Percentiles rank a stretch among this genome's conserved stretches.
Conservation (phyloP, 2,888 invertebrate species). For the Diaperis boleti region DNA sequence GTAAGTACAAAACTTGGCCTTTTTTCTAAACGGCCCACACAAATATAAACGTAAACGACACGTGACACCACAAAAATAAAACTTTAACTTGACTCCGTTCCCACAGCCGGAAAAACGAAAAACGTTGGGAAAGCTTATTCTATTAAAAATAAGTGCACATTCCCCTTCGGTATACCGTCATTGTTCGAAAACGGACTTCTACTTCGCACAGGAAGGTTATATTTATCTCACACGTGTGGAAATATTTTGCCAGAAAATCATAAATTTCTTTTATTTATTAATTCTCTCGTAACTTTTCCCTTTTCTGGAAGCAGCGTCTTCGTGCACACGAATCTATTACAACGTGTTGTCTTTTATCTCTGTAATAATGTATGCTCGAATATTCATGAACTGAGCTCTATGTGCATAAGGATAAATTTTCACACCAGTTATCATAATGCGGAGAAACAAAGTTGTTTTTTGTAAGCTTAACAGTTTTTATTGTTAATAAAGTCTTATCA, state of each 20-base stretch:
- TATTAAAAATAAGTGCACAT: slow-evolving; percentile 20
- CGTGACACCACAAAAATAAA: no score
- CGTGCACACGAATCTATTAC: neutral
- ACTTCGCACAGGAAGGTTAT: neutral
- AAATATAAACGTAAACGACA: no score
- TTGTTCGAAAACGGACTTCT: slow-evolving; percentile 18
- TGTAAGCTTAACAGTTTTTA: no score
- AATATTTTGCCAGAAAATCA: neutral
- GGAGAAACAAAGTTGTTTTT: no score
- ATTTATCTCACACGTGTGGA: slow-evolving; percentile 17
- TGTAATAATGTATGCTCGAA: neutral
- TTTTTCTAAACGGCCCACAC: no score
- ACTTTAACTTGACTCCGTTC: no score
- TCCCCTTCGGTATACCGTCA: slow-evolving; percentile 10
- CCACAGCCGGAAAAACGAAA: neutral
- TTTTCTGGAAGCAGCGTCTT: neutral
- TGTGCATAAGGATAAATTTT: no score
- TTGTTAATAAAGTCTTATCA: no score
- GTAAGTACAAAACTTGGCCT: no score
- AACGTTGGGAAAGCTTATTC: slow-evolving; percentile 11
- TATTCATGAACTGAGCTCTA: neutral
- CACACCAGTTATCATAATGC: no score
- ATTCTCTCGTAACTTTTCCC: neutral
- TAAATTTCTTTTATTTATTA: slow-evolving; percentile 14
- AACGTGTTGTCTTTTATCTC: no score